Evolutionary conservation across 30 jellyfish, hydroid and myxozoan genomes (phyloP).

Genomic region (Hydra vulgaris): DNA sequence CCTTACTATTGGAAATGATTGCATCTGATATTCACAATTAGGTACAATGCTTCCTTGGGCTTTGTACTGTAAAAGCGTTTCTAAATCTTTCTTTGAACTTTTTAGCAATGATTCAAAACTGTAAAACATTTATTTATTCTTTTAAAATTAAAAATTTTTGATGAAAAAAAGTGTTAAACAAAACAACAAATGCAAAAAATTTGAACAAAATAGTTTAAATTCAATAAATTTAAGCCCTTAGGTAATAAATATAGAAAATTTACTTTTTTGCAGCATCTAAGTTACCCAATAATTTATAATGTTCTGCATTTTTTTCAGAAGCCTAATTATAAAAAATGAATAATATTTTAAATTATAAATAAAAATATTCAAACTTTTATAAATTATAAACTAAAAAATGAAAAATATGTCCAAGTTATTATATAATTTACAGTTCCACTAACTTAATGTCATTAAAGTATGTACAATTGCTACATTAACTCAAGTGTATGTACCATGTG

Average conservation of each 20-base stretch:
- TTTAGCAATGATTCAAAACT: conserved; percentile 64
- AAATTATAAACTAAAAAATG: not conserved
- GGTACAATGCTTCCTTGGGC: conserved; percentile 66
- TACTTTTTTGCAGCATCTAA: conserved; percentile 85
- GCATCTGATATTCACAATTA: conserved; percentile 60
- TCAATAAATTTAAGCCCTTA: too few relatives aligned
- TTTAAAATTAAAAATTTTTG: not conserved
- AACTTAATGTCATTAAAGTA: too few relatives aligned
- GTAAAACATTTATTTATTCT: conserved; percentile 3
- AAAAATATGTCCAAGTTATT: not conserved
- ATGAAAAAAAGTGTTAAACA: too few relatives aligned
- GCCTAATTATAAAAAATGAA: conserved; percentile 38
- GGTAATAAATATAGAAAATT: not conserved
- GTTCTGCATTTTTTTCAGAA: conserved; percentile 68
- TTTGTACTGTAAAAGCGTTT: conserved; percentile 42
- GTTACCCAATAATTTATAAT: conserved; percentile 81
- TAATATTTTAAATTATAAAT: not conserved
- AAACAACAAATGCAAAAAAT: too few relatives aligned
- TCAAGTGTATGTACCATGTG: too few relatives aligned
- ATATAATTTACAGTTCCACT: too few relatives aligned
- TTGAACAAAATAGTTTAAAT: too few relatives aligned
- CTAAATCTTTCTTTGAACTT: conserved; percentile 82
- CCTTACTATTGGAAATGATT: conserved; percentile 87
- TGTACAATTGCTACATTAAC: too few relatives aligned
- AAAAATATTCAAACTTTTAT: not conserved